A percentile compares a stretch with the other conserved stretches of the same genome.
Evolutionary conservation across 1,140 invertebrate genomes (phyloP).

Genomic region (Tetramorium simillimum): DNA sequence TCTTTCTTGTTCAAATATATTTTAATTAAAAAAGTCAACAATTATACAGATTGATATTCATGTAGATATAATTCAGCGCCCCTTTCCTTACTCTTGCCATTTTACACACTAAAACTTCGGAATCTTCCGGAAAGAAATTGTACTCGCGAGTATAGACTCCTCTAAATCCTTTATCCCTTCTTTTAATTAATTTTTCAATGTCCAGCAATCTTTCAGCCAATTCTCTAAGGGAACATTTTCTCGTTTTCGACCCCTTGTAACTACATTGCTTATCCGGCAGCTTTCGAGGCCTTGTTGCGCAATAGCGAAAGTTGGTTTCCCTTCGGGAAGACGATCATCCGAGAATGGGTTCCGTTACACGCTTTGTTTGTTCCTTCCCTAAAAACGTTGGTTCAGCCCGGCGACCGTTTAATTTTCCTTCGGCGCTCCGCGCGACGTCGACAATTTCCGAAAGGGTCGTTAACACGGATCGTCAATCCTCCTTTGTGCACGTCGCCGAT

Average conservation of each 20-base stretch:
- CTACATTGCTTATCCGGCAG: conserved; percentile 14
- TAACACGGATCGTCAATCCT: conserved; percentile 32
- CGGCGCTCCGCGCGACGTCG: conserved; percentile 12
- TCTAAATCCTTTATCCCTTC: neutral
- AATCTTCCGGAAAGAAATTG: neutral
- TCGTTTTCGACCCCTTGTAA: conserved; percentile 3
- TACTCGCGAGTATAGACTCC: neutral
- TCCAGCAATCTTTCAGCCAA: neutral
- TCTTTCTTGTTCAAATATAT: neutral
- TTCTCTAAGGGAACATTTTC: conserved; percentile 7
- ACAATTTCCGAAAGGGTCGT: conserved; percentile 47
- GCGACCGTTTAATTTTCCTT: conserved; percentile 40
- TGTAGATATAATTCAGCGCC: neutral
- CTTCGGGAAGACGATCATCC: neutral
- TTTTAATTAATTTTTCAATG: conserved; percentile 29
- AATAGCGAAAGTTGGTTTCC: neutral
- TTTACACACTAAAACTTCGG: neutral
- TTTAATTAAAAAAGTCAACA: neutral
- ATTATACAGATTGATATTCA: neutral
- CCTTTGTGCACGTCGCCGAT: conserved; percentile 1
- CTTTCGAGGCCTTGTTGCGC: conserved; percentile 36
- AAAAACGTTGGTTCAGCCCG: neutral
- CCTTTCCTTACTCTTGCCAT: neutral
- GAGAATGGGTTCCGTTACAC: neutral
- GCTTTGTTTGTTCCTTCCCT: conserved; percentile 34